Evolutionary conservation across 2,888 invertebrate species (phyloP).

Genomic region (Meteorus colon): DNA sequence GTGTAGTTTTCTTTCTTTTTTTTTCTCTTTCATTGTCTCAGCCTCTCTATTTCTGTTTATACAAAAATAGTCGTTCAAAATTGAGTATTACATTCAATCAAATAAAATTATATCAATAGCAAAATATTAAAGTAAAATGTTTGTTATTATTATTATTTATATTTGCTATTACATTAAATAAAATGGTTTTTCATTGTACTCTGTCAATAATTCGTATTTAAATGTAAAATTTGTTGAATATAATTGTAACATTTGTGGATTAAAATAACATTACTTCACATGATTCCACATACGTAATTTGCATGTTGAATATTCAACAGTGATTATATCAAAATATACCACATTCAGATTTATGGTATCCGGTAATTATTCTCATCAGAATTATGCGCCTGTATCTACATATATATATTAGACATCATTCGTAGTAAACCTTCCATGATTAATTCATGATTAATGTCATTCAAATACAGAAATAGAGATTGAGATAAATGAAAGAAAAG

Average conservation of each 20-base stretch:
- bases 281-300: background rate
- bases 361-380: slow-evolving; percentile 3
- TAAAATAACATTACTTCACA: background rate
- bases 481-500: slow-evolving; percentile 23
- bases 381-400: background rate
- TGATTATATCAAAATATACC: background rate
- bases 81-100: background rate
- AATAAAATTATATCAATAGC: too few species aligned
- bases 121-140: too few species aligned
- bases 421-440: background rate
- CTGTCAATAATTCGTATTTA: too few species aligned
- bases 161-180: too few species aligned
- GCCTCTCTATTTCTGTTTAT: background rate
- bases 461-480: background rate
- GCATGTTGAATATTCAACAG: slow-evolving; percentile 6
- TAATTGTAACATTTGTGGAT: background rate
- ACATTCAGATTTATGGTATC: slow-evolving; percentile 5
- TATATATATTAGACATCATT: background rate
- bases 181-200: too few species aligned
- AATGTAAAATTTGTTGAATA: background rate
- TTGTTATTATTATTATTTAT: too few species aligned
- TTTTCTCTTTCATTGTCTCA: background rate
- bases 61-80: background rate
- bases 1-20: background rate
- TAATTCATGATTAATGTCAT: background rate